These are phyloP conservation scores for Nemurella pictetii DNA, from an alignment of 2,888 invertebrate genomes.

Conservation along the genomic window DNA sequence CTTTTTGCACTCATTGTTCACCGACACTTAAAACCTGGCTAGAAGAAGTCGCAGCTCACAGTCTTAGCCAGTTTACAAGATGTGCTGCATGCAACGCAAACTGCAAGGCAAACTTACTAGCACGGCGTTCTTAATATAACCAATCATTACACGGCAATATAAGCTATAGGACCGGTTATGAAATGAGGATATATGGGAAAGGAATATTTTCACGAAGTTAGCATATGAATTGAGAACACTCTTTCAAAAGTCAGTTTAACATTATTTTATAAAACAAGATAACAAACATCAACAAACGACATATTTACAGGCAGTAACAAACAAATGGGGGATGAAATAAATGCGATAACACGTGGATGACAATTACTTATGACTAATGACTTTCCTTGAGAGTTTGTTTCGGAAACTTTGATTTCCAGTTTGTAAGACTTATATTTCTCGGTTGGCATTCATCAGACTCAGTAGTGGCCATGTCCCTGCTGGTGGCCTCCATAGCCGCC, in stretches of 20 bases:
- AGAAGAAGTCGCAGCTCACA: too few species aligned
- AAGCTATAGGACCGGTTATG: neutral
- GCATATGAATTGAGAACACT: neutral
- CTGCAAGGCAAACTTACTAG: neutral
- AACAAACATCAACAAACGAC: neutral
- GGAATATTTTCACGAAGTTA: neutral
- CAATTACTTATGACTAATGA: neutral
- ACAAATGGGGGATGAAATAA: neutral
- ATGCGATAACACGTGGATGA: neutral
- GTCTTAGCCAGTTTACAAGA: too few species aligned
- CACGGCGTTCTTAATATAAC: neutral
- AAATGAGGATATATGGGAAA: neutral
- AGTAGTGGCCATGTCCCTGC: neutral
- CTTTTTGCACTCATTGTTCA: neutral
- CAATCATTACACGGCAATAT: neutral
- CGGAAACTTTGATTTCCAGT: neutral
- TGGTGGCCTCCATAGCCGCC: slow-evolving; percentile 26
- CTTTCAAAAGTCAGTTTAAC: neutral
- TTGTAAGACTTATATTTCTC: neutral
- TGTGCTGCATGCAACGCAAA: neutral
- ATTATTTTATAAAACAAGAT: slow-evolving; percentile 23
- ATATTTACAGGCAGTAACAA: neutral
- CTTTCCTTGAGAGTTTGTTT: neutral
- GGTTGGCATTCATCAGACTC: too few species aligned
- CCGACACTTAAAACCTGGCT: neutral